Evolutionary conservation across 2,888 invertebrate species (phyloP).

Genomic region (Epicampocera succincta): DNA sequence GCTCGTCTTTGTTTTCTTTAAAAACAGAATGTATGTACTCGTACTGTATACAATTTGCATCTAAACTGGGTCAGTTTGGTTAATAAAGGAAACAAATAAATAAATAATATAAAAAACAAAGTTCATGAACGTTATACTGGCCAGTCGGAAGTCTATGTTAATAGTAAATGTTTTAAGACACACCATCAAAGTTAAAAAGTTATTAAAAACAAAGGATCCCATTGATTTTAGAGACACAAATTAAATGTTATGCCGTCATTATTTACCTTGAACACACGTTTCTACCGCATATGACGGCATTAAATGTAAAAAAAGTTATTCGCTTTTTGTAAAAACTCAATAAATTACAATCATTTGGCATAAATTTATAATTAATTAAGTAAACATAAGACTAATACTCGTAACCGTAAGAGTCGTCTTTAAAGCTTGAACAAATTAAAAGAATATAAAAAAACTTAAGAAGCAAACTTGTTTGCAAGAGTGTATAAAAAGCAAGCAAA

Average conservation of each 20-base stretch:
- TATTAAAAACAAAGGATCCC: slow-evolving; percentile 32
- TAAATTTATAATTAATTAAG: slow-evolving; percentile 3
- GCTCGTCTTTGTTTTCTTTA: no score
- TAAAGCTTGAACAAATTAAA: slow-evolving; percentile 5
- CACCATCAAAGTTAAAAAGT: neutral
- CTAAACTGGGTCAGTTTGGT: no score
- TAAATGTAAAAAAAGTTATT: slow-evolving; percentile 8
- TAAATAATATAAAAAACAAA: no score
- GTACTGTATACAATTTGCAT: no score
- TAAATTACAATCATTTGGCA: neutral
- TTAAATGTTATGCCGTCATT: slow-evolving; percentile 31
- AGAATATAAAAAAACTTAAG: neutral
- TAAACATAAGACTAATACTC: slow-evolving; percentile 5
- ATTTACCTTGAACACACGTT: slow-evolving; percentile 58
- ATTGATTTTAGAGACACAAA: slow-evolving; percentile 25
- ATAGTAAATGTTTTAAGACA: no score
- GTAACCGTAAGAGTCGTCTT: neutral
- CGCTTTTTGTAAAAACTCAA: neutral
- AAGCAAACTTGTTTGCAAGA: slow-evolving; percentile 21
- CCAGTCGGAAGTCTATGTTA: no score
- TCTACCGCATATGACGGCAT: slow-evolving; percentile 36
- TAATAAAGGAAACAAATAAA: no score
- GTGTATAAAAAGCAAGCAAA: neutral
- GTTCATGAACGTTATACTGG: no score
- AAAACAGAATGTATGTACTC: no score